These are phyloP conservation scores for Xiphophorus maculatus DNA, from an alignment of 2,113 vertebrate species.

Conservation along the genomic window DNA sequence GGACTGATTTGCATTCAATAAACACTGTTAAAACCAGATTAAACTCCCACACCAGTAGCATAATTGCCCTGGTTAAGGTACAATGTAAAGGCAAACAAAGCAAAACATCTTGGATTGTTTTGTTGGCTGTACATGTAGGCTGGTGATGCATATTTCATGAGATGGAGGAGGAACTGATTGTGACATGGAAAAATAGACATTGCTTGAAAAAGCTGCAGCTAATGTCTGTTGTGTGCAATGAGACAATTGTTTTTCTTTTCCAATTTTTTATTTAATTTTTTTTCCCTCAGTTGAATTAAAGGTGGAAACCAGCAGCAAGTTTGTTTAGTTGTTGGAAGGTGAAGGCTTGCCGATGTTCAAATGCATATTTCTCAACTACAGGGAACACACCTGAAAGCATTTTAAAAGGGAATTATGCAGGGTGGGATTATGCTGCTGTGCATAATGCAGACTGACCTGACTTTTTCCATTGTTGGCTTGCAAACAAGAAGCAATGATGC, in stretches of 20 bases:
- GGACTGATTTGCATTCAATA: constrained; percentile 45
- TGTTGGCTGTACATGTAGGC: neutral
- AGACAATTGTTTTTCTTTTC: neutral
- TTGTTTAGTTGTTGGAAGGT: neutral
- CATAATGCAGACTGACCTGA: constrained; percentile 72
- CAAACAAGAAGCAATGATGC: constrained; percentile 52
- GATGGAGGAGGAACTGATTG: neutral
- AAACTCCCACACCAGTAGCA: constrained; percentile 22
- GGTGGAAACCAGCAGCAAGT: neutral
- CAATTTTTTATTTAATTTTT: no score
- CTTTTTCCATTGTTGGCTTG: constrained; percentile 38
- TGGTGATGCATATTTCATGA: neutral
- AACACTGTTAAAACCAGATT: constrained; percentile 31
- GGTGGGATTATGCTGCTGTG: constrained; percentile 61
- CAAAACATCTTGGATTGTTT: neutral
- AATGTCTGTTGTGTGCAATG: neutral
- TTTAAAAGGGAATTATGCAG: constrained; percentile 69
- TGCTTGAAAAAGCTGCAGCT: neutral
- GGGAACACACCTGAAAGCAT: constrained; percentile 70
- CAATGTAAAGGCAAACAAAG: neutral
- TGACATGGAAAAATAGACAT: neutral
- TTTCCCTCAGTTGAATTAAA: neutral
- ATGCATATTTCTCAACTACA: constrained; percentile 41
- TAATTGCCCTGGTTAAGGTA: constrained; percentile 34
- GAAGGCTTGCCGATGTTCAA: neutral